Evolutionary conservation across 2,888 invertebrate species (phyloP).

Genomic region (Nomada lathburiana): DNA sequence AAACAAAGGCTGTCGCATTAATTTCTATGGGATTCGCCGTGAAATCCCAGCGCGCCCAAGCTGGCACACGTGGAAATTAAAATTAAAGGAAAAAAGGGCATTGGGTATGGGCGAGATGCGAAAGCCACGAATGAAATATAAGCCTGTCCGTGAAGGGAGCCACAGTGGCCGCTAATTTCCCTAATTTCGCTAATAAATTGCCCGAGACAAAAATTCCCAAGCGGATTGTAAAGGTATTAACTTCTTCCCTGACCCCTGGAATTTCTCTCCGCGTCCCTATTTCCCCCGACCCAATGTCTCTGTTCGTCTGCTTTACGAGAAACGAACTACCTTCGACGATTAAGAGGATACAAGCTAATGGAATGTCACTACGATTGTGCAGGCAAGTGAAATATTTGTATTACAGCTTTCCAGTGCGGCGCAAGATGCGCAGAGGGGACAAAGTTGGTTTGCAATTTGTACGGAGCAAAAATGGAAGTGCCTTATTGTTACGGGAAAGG

Average conservation of each 20-base stretch:
- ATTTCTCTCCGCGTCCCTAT: slow-evolving; percentile 43
- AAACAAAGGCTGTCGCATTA: slow-evolving; percentile 49
- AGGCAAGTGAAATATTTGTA: slow-evolving; percentile 32
- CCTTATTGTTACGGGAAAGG: too few species aligned
- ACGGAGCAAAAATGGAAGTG: too few species aligned
- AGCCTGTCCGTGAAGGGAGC: slow-evolving; percentile 55
- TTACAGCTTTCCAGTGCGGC: slow-evolving; percentile 39
- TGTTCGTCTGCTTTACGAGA: slow-evolving; percentile 42
- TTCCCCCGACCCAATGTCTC: slow-evolving; percentile 1
- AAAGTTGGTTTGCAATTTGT: too few species aligned
- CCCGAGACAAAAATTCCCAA: slow-evolving; percentile 75
- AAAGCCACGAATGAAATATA: slow-evolving; percentile 51
- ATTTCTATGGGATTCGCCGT: slow-evolving; percentile 46
- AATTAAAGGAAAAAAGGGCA: slow-evolving; percentile 35
- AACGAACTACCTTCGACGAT: slow-evolving; percentile 2
- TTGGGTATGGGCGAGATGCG: background rate
- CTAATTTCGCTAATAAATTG: slow-evolving; percentile 82
- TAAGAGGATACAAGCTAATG: slow-evolving; percentile 1
- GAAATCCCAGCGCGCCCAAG: slow-evolving; percentile 26
- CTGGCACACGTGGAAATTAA: slow-evolving; percentile 41
- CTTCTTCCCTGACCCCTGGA: slow-evolving; percentile 68
- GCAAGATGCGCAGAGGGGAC: too few species aligned
- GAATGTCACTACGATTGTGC: background rate
- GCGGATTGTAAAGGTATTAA: slow-evolving; percentile 81
- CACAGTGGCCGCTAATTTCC: slow-evolving; percentile 75